Conservation (phyloP, 2,888 invertebrate genomes). For the Sphinx pinastri region DNA sequence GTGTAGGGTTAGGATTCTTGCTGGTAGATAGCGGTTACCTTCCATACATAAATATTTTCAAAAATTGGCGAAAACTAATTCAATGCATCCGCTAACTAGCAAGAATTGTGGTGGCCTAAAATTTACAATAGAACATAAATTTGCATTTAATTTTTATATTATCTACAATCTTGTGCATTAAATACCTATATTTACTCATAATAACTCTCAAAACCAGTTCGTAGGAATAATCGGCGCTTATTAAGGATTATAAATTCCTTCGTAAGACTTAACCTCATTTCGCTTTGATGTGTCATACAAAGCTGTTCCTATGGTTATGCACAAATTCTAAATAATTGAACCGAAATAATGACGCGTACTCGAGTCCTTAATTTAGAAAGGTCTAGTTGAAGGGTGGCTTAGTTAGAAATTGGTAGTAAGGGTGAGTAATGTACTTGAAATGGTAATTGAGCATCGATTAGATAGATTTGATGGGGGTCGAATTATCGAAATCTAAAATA, state of each 20-base stretch:
- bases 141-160: too few species aligned
- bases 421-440: neutral
- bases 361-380: constrained; percentile 8
- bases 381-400: neutral
- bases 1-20: too few species aligned
- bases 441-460: neutral
- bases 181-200: too few species aligned
- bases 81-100: too few species aligned
- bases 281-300: constrained; percentile 20
- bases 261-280: neutral
- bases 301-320: neutral
- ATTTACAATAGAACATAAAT: too few species aligned
- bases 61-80: too few species aligned
- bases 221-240: neutral
- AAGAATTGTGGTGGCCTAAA: too few species aligned
- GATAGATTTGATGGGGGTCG: neutral
- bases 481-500: neutral
- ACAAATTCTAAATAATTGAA: constrained; percentile 16
- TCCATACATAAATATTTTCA: too few species aligned
- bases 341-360: constrained; percentile 16
- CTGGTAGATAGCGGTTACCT: too few species aligned
- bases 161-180: too few species aligned
- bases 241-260: constrained; percentile 5
- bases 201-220: neutral
- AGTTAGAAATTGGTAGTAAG: neutral